Conservation (phyloP, 1,140 invertebrate species). For the Ganaspis sp. region DNA sequence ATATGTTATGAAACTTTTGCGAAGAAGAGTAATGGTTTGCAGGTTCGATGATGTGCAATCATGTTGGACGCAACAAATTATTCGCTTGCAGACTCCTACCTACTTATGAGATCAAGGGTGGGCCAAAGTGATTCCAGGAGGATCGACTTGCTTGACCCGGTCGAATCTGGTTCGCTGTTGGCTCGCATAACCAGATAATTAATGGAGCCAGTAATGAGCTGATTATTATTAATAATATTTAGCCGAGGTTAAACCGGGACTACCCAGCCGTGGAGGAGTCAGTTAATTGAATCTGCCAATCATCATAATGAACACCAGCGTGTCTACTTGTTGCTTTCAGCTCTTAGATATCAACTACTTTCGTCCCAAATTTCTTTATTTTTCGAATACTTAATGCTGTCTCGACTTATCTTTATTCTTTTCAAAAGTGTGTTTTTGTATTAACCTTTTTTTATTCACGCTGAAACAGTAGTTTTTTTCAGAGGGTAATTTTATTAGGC, state of each 20-base stretch:
- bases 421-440: too few species aligned
- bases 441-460: too few species aligned
- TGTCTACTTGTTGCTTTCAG: constrained; percentile 56
- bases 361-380: too few species aligned
- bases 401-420: too few species aligned
- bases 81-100: constrained; percentile 47
- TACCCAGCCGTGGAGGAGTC: constrained; percentile 67
- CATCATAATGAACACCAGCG: constrained; percentile 75
- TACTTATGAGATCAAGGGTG: constrained; percentile 45
- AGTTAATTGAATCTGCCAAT: constrained; percentile 76
- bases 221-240: constrained; percentile 77
- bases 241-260: constrained; percentile 73
- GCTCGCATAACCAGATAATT: constrained; percentile 67
- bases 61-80: constrained; percentile 51
- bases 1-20: neutral
- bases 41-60: constrained; percentile 19
- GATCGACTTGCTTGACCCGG: constrained; percentile 45
- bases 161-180: constrained; percentile 50
- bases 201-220: constrained; percentile 75
- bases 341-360: constrained; percentile 48
- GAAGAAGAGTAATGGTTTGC: neutral
- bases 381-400: too few species aligned
- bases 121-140: constrained; percentile 47
- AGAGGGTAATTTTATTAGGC: too few species aligned
- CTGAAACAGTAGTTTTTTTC: too few species aligned